Conservation (phyloP, 2,888 invertebrate species). For the Tenthredo mesomela region DNA sequence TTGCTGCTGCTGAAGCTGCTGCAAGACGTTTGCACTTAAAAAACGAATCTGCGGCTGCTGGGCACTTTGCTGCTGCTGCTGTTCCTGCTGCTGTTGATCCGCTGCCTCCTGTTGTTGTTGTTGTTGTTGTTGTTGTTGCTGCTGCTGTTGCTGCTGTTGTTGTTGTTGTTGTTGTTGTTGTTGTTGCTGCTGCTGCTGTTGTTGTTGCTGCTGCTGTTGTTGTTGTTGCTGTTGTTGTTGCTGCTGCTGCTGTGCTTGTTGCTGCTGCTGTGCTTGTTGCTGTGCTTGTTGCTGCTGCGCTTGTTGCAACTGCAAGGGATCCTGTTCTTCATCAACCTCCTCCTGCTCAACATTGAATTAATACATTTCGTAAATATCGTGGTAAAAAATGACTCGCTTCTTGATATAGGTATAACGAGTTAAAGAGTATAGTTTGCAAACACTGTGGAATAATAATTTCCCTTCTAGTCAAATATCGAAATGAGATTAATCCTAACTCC, state of each 20-base stretch:
- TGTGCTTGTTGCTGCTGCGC: constrained; percentile 39
- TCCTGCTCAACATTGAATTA: constrained; percentile 63
- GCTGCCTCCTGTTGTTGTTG: constrained; percentile 63
- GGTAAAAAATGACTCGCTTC: neutral
- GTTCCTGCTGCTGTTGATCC: constrained; percentile 73
- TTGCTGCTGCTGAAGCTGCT: constrained; percentile 66
- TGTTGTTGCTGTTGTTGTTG: constrained; percentile 64
- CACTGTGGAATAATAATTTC: neutral
- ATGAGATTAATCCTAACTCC: neutral
- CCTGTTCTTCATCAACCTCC: constrained; percentile 72
- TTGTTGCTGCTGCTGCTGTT: constrained; percentile 63
- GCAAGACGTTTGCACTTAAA: constrained; percentile 69
- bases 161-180: constrained; percentile 63
- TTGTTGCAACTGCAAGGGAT: constrained; percentile 68
- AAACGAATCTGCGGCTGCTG: constrained; percentile 52
- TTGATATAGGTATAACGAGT: neutral
- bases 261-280: too few relatives aligned
- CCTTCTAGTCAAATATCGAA: neutral
- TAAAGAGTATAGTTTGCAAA: neutral
- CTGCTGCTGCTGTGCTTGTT: constrained; percentile 58
- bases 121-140: constrained; percentile 56
- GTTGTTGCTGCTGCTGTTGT: constrained; percentile 62
- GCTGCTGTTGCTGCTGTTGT: constrained; percentile 63
- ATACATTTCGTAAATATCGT: neutral
- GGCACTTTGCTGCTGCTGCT: constrained; percentile 62